Evolutionary conservation across 2,888 invertebrate genomes (phyloP), one percentile per base, ranked within the genome.

Genomic region (Meteorus cinctellus): DNA sequence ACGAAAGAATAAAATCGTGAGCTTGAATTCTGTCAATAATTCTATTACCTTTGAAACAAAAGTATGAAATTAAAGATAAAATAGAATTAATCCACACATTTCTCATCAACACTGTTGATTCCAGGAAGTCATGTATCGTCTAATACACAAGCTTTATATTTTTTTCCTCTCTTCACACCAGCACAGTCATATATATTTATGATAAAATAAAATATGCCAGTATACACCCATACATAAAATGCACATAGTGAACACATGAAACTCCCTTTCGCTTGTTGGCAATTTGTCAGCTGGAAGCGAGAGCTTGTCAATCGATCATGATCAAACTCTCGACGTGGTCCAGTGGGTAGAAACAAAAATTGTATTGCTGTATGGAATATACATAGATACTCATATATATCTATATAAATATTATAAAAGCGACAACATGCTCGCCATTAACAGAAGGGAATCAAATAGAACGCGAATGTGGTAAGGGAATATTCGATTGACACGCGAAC

Each of bases 301-400:
- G 68, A 51, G 51, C 51, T 68, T 66, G 68, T 51, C 34, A 24
- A 68, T 68, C 68, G 36, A 51, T 68, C 68, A 68, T 55, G 68
- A 68, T 48, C 31, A 68, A 63, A n/a, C n/a, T 34, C 31, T n/a
- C 16, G n/a, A 63, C 8, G 63, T 63, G 55, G 65, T 36, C 63
- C 63, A 24, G 60, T 67, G 41, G 60, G 55, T 72, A 65, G 68
- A 65, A 68, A n/a, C 8, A 59, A 66, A 67, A 55, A 70, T 74
- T 45, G 24, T 68, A 45, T 66, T 41, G 12, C 5, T 41, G 27
- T 41, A 66, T 36, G n/a, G 10, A 55, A n/a, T 5, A 19, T 24
- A 19, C n/a, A 66, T 24, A 41, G 19, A 36, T 66, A 41, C 24
- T 12, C 36, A 65, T 19, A 65, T n/a, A 62, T 19, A 34, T 34